Evolutionary conservation across 2,797 vertebrate genomes (phyloP), one percentile per base, ranked within the genome.

Genomic region (Pogonophryne albipinna): DNA sequence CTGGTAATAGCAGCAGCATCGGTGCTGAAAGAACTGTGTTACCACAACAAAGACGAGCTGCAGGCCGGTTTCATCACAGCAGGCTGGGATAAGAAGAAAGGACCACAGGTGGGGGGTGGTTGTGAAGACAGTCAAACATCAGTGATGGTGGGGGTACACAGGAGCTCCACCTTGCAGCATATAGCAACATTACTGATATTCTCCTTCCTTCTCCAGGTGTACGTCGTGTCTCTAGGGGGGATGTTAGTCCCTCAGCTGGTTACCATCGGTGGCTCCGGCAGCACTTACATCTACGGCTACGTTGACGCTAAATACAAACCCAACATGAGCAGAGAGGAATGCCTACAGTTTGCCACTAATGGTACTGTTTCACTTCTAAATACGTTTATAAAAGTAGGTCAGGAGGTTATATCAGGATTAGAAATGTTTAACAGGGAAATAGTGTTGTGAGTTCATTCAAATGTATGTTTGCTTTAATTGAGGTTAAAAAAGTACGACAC

Each of bases 271-370:
- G 97, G 97, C 31, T 97, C 97, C 0, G 97, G 97, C 45, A 97
- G 97, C 76, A 93, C 94, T 0, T 97, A 93, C 49, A 96, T 97
- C 75, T 96, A 96, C 0, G 96, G 97, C 10, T 97, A 96, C 0
- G 92, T 95, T 20, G 97, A 97, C 1, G 95, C 96, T 1, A 95
- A 95, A 10, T 97, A 93, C 69, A 96, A 94, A 62, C 84, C 93
- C 5, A 89, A 95, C 72, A 97, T 98, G 97, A 94, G 83, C 44
- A 89, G 82, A 3, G 95, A 96, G 20, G 95, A 97, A 56, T 97
- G 96, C 61, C 71, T 92, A 0, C 91, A 94, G 61, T 98, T 97
- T 76, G 92, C 95, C 60, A 95, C 86, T 0, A 93, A 96, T 0
- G 96, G 96, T 97, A 94, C 2, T 16, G 2, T 47, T 58, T 52